phyloP scores from a whole-genome alignment of 1,140 invertebrate genomes.

The Riptortus pedestris region DNA sequence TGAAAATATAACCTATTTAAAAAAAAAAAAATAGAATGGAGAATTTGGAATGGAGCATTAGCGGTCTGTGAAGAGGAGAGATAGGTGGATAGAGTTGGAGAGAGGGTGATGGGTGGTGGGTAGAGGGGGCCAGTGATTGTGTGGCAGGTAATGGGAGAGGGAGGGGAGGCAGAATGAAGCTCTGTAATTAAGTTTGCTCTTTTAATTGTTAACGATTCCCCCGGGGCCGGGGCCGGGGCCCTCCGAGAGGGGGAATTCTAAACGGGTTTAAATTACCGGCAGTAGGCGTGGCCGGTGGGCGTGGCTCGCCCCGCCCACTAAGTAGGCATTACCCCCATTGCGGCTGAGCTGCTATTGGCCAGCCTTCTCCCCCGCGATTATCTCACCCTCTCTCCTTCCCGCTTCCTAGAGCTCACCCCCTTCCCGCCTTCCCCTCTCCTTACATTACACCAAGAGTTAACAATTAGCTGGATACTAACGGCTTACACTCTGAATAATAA shows the following conservation, averaged over 20 bases:
- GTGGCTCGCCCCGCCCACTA: slow-evolving; percentile 1
- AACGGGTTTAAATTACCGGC: slow-evolving; percentile 14
- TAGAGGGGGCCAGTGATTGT: slow-evolving; percentile 10
- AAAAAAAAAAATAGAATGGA: too few species aligned
- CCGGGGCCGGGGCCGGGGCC: not conserved
- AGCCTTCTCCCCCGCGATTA: not conserved
- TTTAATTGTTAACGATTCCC: slow-evolving; percentile 18
- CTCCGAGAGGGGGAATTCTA: not conserved
- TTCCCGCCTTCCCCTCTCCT: slow-evolving; percentile 12
- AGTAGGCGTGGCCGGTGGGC: not conserved
- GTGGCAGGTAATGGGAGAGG: slow-evolving; percentile 19
- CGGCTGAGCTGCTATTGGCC: not conserved
- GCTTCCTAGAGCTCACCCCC: not conserved
- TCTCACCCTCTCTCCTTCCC: slow-evolving; percentile 2
- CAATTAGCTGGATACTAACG: slow-evolving; percentile 13
- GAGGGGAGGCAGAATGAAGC: slow-evolving; percentile 15
- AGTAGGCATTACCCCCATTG: too few species aligned
- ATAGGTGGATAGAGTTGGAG: slow-evolving; percentile 3
- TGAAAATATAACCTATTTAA: too few species aligned
- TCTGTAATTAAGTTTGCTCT: slow-evolving; percentile 18
- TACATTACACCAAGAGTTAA: slow-evolving; percentile 8
- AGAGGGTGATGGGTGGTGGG: slow-evolving; percentile 11
- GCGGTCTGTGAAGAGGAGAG: slow-evolving; percentile 1
- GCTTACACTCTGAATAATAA: slow-evolving; percentile 14
- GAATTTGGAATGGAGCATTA: too few species aligned